These are phyloP conservation scores for Notamacropus eugenii DNA, from an alignment of 2,797 vertebrate genomes.

Conservation along the genomic window DNA sequence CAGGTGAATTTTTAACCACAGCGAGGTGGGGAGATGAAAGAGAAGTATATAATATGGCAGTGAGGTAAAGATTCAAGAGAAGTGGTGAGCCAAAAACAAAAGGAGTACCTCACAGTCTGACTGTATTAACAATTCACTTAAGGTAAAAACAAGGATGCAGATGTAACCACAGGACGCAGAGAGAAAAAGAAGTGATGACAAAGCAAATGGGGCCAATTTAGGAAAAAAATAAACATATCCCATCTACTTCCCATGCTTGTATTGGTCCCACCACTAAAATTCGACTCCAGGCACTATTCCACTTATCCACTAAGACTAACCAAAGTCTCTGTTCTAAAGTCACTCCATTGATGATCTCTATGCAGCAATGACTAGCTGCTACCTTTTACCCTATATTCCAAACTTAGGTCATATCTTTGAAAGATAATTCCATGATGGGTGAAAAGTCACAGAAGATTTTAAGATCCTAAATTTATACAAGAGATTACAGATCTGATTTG, in stretches of 20 bases:
- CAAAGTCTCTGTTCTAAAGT: constrained; percentile 36
- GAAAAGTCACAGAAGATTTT: neutral
- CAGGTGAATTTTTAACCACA: constrained; percentile 59
- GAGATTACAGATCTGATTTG: neutral
- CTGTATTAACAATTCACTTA: constrained; percentile 14
- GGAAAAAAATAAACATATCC: constrained; percentile 2
- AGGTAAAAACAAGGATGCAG: neutral
- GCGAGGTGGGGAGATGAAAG: neutral
- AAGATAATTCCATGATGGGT: neutral
- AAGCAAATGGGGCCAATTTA: constrained; percentile 14
- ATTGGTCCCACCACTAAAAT: constrained; percentile 20
- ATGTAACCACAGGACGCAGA: constrained; percentile 13
- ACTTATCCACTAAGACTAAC: constrained; percentile 20
- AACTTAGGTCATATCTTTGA: neutral
- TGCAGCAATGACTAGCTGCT: neutral
- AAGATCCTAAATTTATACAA: constrained; percentile 4
- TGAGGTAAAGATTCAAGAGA: neutral
- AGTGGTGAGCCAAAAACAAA: constrained; percentile 26
- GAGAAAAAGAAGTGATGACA: constrained; percentile 28
- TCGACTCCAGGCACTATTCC: constrained; percentile 52
- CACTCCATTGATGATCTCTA: neutral
- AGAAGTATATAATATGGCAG: neutral
- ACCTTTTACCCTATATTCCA: neutral
- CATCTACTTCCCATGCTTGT: constrained; percentile 32
- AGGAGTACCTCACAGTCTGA: neutral